These are phyloP conservation scores for Drosophila kurseongensis DNA, from an alignment of 1,140 invertebrate species.

Conservation along the genomic window DNA sequence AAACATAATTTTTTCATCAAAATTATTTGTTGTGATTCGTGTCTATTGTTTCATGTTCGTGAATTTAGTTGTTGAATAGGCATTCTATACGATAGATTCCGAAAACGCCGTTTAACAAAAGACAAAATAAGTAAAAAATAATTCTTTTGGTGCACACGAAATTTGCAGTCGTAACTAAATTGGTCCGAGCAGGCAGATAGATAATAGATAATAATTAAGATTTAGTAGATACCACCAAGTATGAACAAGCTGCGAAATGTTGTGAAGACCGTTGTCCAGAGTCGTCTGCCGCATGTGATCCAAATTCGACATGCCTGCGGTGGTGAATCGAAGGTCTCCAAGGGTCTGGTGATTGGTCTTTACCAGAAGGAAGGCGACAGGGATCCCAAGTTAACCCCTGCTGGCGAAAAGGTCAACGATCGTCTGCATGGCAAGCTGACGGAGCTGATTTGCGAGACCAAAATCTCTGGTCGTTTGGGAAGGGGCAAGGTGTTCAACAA, in stretches of 20 bases:
- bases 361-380: conserved; percentile 72
- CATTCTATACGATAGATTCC: neutral
- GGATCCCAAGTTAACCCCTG: conserved; percentile 55
- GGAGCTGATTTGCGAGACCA: conserved; percentile 59
- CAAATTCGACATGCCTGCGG: conserved; percentile 40
- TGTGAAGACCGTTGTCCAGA: neutral
- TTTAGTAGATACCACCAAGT: neutral
- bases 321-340: neutral
- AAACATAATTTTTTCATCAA: conserved; percentile 17
- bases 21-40: conserved; percentile 17
- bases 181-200: neutral
- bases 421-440: conserved; percentile 55
- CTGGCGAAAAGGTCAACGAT: conserved; percentile 71
- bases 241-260: conserved; percentile 30
- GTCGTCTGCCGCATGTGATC: neutral
- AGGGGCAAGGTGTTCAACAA: conserved; percentile 87
- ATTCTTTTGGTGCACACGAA: conserved; percentile 6
- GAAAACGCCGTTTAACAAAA: neutral
- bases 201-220: neutral
- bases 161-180: conserved; percentile 20
- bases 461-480: conserved; percentile 84
- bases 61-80: neutral
- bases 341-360: conserved; percentile 74
- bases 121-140: neutral
- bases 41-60: conserved; percentile 9